Evolutionary conservation across 2,888 invertebrate species (phyloP), one percentile per base, ranked within the genome.

Genomic region (Esperia sulphurella): DNA sequence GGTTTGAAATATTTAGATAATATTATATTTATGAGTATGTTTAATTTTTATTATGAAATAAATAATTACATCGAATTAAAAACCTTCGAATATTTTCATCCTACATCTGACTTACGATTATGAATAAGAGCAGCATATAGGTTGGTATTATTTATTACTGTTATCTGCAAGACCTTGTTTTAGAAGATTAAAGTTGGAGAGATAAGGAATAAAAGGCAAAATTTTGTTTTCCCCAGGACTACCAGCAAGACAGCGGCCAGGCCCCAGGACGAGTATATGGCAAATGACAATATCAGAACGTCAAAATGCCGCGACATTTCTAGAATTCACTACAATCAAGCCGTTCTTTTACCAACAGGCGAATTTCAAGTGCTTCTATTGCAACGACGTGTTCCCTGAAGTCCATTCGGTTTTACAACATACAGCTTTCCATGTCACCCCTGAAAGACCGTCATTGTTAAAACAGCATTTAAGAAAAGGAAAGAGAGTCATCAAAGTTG

Each of bases 221-320:
- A 53, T 52, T 61, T 64, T 50, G 30, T 63, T 61, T 55, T 63
- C 60, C 63, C 63, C 79, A 79, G 79, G 68, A 53, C 40, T 61
- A 51, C 57, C 68, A 48, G 59, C 54, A 51, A 63, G 55, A 53
- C 71, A 68, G 47, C 74, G 63, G 47, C 61, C 67, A n/a, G 75
- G 79, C 1, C 73, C 83, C 38, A 65, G 77, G 49, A 83, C 85
- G 35, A 87, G 86, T 63, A 64, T 85, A 40, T 89, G 88, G 88
- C 86, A 87, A 79, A 84, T 87, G 88, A 88, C 88, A 1, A 72
- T 80, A 63, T 79, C 82, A 29, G 88, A 88, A 59, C 63, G 88
- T 43, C 77, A 84, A 57, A 88, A 88, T 56, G 88, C 87, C 8
- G 87, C 88, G 0, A 82, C 81, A 0, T 84, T 87, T 57, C 57